Base-by-base conservation (phyloP, 2,888 invertebrate species). In the Drosophila tripunctata region DNA sequence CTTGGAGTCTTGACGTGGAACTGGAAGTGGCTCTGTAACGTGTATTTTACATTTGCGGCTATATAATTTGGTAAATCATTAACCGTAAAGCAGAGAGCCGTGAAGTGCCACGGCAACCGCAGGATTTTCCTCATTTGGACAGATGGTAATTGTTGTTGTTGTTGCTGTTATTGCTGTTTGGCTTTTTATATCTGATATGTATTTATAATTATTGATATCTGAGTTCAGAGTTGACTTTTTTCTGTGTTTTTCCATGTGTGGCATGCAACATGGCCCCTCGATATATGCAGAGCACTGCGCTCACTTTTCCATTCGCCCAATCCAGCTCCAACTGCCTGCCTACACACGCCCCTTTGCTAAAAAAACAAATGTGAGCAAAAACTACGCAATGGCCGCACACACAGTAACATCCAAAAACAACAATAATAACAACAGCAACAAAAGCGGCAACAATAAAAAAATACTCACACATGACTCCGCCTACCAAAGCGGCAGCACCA, bases 31-130 rank as follows among this genome's bases (percentile, higher is more conserved):
- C 70, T 52, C 50, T 41, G 48, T 27, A 67, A 61, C 57, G 68
- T 77, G 62, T 78, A 84, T 84, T 84, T 81, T 75, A 84, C 85
- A 84, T 82, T 83, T 84, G 84, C 55, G 86, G 84, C 81, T 70
- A 68, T 74, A 83, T 86, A 86, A 84, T 83, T 84, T 84, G 86
- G 86, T 86, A 74, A 84, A 84, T 83, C 78, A 84, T 84, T 84
- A 84, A 84, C 77, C 68, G 60, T 64, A 70, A 63, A 65, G 82
- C 79, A 64, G 75, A 75, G 54, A 75, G 74, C 79, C 77, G 82
- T 71, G 82, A 81, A 74, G 69, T 70, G 67, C 70, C 40, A 30
- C 56, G 50, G 48, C 55, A 67, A 81, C 81, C 84, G 64, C 85
- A 72, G 73, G 51, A 68, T 63, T 63, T 72, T 67, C 47, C 72